These are phyloP conservation scores for Cyclura pinguis DNA, from an alignment of 2,797 vertebrate genomes.

Conservation along the genomic window DNA sequence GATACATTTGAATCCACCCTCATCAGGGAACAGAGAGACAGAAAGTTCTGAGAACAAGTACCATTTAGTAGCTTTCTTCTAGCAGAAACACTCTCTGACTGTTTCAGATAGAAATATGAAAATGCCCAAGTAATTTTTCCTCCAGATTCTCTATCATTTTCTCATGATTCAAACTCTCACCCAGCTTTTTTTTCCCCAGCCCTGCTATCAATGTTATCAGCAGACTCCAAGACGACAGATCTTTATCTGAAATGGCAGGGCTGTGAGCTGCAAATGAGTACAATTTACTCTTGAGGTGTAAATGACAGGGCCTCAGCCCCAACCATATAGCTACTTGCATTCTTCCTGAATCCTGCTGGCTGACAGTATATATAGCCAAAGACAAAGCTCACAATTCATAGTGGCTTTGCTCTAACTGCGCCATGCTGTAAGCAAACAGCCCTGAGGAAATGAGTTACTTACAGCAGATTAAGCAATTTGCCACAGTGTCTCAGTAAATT, in stretches of 20 bases:
- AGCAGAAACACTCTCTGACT: neutral
- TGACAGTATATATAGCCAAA: neutral
- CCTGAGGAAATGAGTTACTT: neutral
- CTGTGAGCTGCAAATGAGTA: conserved; percentile 10
- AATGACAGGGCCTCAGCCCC: neutral
- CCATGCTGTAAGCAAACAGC: neutral
- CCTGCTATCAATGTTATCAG: neutral
- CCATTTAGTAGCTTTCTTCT: neutral
- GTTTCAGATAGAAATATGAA: conserved; percentile 21
- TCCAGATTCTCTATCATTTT: neutral
- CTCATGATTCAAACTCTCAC: neutral
- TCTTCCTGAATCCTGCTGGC: neutral
- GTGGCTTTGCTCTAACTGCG: fast-evolving
- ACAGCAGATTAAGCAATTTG: neutral
- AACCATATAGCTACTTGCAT: neutral
- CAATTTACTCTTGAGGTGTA: conserved; percentile 1
- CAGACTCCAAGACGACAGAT: neutral
- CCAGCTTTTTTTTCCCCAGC: neutral
- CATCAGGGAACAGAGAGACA: neutral
- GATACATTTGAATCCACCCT: neutral
- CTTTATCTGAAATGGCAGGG: conserved; percentile 44
- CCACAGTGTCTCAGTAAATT: conserved; percentile 5
- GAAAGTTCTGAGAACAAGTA: neutral
- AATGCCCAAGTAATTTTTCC: fast-evolving
- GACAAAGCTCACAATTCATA: neutral